Evolutionary conservation across 1,140 invertebrate genomes (phyloP), one percentile per base, ranked within the genome.

Genomic region (Myzus persicae): DNA sequence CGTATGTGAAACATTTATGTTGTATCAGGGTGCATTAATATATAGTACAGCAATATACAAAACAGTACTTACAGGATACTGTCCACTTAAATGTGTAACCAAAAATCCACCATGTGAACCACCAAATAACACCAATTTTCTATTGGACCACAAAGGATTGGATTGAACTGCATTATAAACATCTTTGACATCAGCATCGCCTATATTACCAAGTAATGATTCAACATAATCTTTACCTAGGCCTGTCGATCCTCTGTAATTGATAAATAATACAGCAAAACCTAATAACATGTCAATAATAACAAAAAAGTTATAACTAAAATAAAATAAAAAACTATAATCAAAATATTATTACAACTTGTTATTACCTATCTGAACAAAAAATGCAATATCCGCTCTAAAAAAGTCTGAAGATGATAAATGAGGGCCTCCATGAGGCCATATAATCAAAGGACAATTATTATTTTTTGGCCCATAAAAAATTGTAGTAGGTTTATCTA

Each of bases 71-170:
- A 97, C 97, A 31, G 98, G 97, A 96, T 97, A 97, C 94, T 98
- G 97, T 5, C 97, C 98, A 95, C 97, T 97, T 2, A 99, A 95
- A 95, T 99, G 98, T 44, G 97, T 96, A 24, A 97, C 97, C 14
- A 99, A 95, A 95, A 99, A 99, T 51, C 98, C 98, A 85, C 98
- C 98, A 95, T 99, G 98, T 6, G 98, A 99, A 14, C 98, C 98
- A 36, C 98, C 98, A 87, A 95, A 95, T 0, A 98, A 94, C 14
- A 96, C 95, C 9, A 97, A 93, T 93, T 96, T 95, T 6, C 96
- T 95, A 18, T 95, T 94, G 94, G 97, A 95, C 7, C 97, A 94
- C 94, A 95, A 96, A 0, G 96, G 94, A 94, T 96, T 96, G 76
- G 95, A 95, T 81, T 95, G 94, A 0, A 97, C 88, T 0, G 96